Percentiles rank a stretch among this genome's conserved stretches.
Conservation (phyloP, 2,888 invertebrate species). For the Ephialtes manifestator region DNA sequence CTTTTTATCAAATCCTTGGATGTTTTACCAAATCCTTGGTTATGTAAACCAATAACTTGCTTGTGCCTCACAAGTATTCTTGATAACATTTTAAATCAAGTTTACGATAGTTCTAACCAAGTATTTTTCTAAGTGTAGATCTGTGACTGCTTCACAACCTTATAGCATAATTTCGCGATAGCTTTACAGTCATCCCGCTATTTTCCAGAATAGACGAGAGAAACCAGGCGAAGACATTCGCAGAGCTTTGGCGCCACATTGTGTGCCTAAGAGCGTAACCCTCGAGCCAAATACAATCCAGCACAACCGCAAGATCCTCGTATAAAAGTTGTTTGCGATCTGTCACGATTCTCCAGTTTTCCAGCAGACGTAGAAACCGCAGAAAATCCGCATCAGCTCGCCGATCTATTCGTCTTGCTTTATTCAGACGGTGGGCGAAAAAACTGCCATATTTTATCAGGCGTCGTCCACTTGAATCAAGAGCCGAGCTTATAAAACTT, state of each 20-base stretch:
- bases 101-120: too few relatives aligned
- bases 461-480: conserved; percentile 55
- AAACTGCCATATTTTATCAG: conserved; percentile 67
- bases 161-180: conserved; percentile 28
- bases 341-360: conserved; percentile 7
- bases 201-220: conserved; percentile 30
- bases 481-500: not conserved
- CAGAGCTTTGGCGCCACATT: conserved; percentile 2
- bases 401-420: conserved; percentile 67
- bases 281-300: conserved; percentile 21
- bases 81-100: too few relatives aligned
- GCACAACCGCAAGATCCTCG: not conserved
- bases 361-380: not conserved
- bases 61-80: too few relatives aligned
- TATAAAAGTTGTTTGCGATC: not conserved
- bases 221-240: not conserved
- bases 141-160: not conserved
- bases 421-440: conserved; percentile 12
- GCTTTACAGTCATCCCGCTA: conserved; percentile 17
- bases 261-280: too few relatives aligned
- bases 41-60: too few relatives aligned
- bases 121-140: too few relatives aligned
- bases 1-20: too few relatives aligned
- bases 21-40: too few relatives aligned
- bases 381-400: not conserved